phyloP scores from a whole-genome alignment of 2,113 vertebrate genomes.

The Capreolus pygargus region DNA sequence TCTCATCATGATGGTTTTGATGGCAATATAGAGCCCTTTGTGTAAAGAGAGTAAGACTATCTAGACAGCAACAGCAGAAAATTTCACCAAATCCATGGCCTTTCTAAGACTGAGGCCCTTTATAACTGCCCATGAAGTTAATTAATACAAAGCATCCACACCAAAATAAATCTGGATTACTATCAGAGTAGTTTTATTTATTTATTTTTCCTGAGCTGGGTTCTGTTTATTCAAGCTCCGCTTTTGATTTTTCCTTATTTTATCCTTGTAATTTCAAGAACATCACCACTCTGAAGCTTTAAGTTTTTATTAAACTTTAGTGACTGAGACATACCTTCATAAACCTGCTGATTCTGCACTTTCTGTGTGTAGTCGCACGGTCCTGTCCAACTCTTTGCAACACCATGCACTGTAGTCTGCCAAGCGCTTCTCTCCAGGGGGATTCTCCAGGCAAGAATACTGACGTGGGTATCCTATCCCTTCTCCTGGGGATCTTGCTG shows the following conservation, averaged over 20 bases:
- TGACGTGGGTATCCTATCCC: neutral
- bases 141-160: neutral
- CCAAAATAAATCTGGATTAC: neutral
- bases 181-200: neutral
- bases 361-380: accelerated
- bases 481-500: neutral
- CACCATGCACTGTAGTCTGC: neutral
- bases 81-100: neutral
- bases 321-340: neutral
- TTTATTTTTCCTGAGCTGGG: neutral
- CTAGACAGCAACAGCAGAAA: neutral
- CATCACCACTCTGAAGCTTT: neutral
- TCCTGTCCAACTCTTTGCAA: neutral
- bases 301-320: neutral
- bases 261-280: neutral
- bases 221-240: neutral
- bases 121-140: neutral
- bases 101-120: neutral
- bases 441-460: neutral
- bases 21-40: neutral
- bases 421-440: neutral
- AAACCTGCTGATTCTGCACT: neutral
- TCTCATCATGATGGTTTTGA: neutral
- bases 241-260: neutral
- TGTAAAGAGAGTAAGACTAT: neutral